Percentiles rank a stretch among this genome's conserved stretches.
phyloP scores from a whole-genome alignment of 2,113 vertebrate species.

The Leucosticte australis region DNA sequence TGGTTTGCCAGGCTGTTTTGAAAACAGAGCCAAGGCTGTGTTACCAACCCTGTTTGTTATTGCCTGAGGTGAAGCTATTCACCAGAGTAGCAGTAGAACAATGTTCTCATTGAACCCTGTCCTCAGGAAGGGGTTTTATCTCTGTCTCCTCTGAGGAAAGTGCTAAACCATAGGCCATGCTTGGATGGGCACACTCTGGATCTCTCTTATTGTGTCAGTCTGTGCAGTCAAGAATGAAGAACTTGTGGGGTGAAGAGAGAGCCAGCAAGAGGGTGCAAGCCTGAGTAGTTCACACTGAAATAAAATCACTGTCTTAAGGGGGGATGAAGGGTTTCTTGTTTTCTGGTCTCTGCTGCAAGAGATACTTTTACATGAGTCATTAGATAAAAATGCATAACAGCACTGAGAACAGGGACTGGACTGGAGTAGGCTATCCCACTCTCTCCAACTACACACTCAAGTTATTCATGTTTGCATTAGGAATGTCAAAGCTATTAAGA shows the following conservation, averaged over 20 bases:
- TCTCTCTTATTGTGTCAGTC: background rate
- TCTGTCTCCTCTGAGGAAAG: background rate
- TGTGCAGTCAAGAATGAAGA: background rate
- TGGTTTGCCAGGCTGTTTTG: background rate
- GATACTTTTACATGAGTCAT: background rate
- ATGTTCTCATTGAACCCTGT: background rate
- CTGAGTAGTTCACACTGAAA: background rate
- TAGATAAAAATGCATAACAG: background rate
- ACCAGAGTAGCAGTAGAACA: background rate
- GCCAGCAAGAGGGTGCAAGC: background rate
- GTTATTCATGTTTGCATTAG: background rate
- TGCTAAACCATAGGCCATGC: background rate
- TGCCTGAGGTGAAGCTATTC: background rate
- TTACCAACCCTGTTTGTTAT: background rate
- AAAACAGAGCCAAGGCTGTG: background rate
- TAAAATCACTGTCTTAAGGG: background rate
- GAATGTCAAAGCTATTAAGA: conserved; percentile 7
- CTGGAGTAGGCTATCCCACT: background rate
- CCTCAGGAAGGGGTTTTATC: background rate
- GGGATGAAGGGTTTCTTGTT: background rate
- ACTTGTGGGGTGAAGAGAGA: background rate
- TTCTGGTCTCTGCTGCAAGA: background rate
- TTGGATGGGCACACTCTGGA: background rate
- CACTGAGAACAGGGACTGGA: background rate
- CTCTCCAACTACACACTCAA: background rate